phyloP scores from a whole-genome alignment of 2,113 vertebrate species.

The Protobothrops flavoviridis region DNA sequence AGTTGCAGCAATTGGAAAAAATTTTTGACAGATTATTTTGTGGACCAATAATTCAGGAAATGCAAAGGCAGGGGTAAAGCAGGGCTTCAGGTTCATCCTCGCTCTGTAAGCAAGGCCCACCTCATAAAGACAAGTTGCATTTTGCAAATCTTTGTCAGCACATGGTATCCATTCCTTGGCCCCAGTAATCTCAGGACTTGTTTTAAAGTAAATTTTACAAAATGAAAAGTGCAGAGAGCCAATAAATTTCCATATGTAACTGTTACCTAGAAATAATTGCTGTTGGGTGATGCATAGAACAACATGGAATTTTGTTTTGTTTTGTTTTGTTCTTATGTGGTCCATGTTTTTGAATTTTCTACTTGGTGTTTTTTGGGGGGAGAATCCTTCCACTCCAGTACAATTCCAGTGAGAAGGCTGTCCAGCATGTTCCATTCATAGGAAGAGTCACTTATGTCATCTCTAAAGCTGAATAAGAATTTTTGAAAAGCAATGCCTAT shows the following conservation, averaged over 20 bases:
- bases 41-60: conserved; percentile 90
- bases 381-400: conserved; percentile 65
- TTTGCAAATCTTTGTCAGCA: conserved; percentile 67
- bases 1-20: conserved; percentile 73
- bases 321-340: conserved; percentile 73
- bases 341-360: conserved; percentile 73
- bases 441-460: conserved; percentile 63
- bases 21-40: conserved; percentile 80
- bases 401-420: conserved; percentile 73
- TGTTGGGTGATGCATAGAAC: conserved; percentile 71
- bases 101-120: conserved; percentile 75
- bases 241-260: conserved; percentile 71
- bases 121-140: conserved; percentile 71
- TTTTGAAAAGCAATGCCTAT: conserved; percentile 52
- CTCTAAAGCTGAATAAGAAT: conserved; percentile 47
- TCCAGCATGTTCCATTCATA: conserved; percentile 65
- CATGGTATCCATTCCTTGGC: conserved; percentile 70
- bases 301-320: conserved; percentile 65
- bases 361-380: conserved; percentile 72
- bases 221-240: conserved; percentile 68
- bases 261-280: conserved; percentile 72
- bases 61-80: conserved; percentile 74
- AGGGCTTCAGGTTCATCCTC: conserved; percentile 73
- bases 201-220: conserved; percentile 49
- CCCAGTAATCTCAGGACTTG: conserved; percentile 79